Evolutionary conservation across 2,888 invertebrate species (phyloP).

Genomic region (Drosophila paucipuncta): DNA sequence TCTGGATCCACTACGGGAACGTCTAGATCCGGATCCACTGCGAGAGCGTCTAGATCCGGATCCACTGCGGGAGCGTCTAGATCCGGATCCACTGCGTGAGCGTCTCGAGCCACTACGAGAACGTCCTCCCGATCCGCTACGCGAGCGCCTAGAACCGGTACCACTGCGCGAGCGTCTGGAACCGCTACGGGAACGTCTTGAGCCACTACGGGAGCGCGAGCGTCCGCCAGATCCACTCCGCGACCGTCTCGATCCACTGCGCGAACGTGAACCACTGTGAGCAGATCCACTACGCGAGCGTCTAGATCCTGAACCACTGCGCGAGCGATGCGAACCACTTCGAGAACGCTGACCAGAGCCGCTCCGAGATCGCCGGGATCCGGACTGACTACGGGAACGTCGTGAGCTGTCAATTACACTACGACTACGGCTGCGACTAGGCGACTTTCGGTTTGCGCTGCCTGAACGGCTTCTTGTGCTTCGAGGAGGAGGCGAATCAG

Average conservation of each 20-base stretch:
- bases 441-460: constrained; percentile 73
- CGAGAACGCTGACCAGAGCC: constrained; percentile 44
- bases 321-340: constrained; percentile 57
- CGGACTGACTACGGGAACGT: constrained; percentile 74
- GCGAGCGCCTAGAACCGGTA: constrained; percentile 52
- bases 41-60: constrained; percentile 59
- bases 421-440: constrained; percentile 56
- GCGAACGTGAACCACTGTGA: constrained; percentile 59
- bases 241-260: constrained; percentile 63
- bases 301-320: constrained; percentile 61
- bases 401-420: constrained; percentile 41
- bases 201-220: constrained; percentile 25
- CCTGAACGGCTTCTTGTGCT: constrained; percentile 58
- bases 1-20: constrained; percentile 72
- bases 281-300: constrained; percentile 61
- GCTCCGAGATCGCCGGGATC: constrained; percentile 46
- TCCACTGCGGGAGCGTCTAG: constrained; percentile 55
- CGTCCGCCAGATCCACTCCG: constrained; percentile 60
- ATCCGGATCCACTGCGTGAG: constrained; percentile 67
- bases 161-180: constrained; percentile 72
- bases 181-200: constrained; percentile 42
- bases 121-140: constrained; percentile 44
- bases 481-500: constrained; percentile 33
- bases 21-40: constrained; percentile 54
- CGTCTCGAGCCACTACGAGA: constrained; percentile 68